A percentile compares a stretch with the other conserved stretches of the same genome.
phyloP scores from a whole-genome alignment of 2,888 invertebrate species.

The Tanypteryx hageni region DNA sequence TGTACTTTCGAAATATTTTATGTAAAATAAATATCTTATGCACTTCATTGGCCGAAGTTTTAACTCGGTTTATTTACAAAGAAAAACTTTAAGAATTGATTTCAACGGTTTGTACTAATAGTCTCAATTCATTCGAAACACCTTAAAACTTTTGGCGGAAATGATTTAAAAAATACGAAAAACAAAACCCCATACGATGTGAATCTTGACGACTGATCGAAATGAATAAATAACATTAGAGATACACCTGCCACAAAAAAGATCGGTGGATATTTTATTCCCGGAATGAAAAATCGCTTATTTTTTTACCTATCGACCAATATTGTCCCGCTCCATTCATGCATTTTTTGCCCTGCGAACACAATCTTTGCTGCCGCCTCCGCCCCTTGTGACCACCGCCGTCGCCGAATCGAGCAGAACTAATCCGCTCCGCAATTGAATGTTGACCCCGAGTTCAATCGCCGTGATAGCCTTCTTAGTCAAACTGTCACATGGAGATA shows the following conservation, averaged over 20 bases:
- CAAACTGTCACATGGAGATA: constrained; percentile 27
- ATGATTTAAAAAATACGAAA: too few species aligned
- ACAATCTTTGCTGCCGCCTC: neutral
- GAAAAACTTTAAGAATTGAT: too few species aligned
- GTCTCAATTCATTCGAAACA: too few species aligned
- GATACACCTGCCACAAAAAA: neutral
- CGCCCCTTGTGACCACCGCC: neutral
- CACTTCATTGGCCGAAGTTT: too few species aligned
- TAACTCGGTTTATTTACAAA: too few species aligned
- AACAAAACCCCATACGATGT: too few species aligned
- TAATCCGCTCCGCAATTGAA: constrained; percentile 21
- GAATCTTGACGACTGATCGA: too few species aligned
- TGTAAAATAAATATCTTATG: too few species aligned
- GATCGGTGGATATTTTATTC: neutral
- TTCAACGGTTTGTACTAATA: too few species aligned
- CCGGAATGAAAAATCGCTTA: neutral
- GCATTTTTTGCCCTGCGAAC: neutral
- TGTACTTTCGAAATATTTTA: too few species aligned
- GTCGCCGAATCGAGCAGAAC: constrained; percentile 7
- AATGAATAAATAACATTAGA: too few species aligned
- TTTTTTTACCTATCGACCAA: neutral
- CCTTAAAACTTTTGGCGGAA: too few species aligned
- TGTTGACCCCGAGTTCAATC: constrained; percentile 26
- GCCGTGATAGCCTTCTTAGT: constrained; percentile 32
- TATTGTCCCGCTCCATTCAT: constrained; percentile 2